Conservation (phyloP, 2,888 invertebrate genomes). For the Leucoptera coffeella region DNA sequence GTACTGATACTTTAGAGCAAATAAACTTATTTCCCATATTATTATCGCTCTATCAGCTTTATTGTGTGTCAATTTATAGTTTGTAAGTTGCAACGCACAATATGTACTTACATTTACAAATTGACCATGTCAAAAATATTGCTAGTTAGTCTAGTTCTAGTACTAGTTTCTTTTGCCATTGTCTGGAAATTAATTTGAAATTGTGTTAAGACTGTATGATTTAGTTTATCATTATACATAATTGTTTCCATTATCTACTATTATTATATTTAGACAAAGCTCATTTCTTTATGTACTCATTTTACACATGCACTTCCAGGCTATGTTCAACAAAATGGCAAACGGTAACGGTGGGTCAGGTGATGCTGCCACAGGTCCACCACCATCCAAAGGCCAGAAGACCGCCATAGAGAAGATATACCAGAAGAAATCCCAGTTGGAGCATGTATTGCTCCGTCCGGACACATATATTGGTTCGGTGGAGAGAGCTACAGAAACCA, state of each 20-base stretch:
- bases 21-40: no score
- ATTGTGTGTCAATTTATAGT: conserved; percentile 1
- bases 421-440: conserved; percentile 96
- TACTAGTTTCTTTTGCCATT: no score
- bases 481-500: conserved; percentile 69
- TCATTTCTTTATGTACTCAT: neutral
- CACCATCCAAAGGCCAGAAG: conserved; percentile 23
- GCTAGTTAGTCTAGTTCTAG: no score
- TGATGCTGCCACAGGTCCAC: conserved; percentile 18
- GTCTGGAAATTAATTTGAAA: no score
- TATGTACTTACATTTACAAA: no score
- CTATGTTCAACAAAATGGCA: conserved; percentile 41
- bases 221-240: no score
- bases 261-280: no score
- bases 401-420: conserved; percentile 89
- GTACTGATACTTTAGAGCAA: no score
- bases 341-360: conserved; percentile 26
- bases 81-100: no score
- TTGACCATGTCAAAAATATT: no score
- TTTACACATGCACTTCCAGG: conserved; percentile 12
- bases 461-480: conserved; percentile 98
- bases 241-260: no score
- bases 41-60: conserved; percentile 3
- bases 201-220: no score
- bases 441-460: conserved; percentile 94